Conservation (phyloP, 2,113 vertebrate genomes). For the Trichomycterus rosablanca region DNA sequence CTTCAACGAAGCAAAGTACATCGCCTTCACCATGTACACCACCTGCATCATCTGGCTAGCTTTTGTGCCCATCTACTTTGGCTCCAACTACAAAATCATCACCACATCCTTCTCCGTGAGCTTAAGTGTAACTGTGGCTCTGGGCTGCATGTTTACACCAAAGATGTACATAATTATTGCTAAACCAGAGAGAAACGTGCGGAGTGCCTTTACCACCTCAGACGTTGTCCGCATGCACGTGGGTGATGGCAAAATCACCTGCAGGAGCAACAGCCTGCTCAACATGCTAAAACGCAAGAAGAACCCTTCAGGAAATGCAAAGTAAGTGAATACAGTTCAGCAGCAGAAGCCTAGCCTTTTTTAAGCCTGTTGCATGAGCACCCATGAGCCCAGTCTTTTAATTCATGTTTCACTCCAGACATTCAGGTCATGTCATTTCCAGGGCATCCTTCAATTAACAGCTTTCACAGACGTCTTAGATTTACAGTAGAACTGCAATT, state of each 20-base stretch:
- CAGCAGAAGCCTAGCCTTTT: conserved; percentile 43
- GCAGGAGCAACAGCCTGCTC: conserved; percentile 89
- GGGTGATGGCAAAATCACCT: conserved; percentile 88
- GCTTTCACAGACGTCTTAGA: conserved; percentile 48
- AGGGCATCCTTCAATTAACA: conserved; percentile 61
- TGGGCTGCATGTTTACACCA: conserved; percentile 98
- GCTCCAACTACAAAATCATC: conserved; percentile 99
- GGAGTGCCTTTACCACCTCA: conserved; percentile 96
- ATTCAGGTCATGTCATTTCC: conserved; percentile 52
- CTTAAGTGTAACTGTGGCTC: conserved; percentile 91
- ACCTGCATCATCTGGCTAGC: conserved; percentile 98
- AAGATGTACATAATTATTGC: conserved; percentile 99
- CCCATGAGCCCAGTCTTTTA: conserved; percentile 43
- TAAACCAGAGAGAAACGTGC: conserved; percentile 93
- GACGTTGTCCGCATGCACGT: conserved; percentile 98
- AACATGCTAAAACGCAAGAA: conserved; percentile 98
- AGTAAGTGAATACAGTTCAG: conserved; percentile 67
- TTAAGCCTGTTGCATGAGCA: conserved; percentile 54
- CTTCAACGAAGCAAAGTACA: conserved; percentile 98
- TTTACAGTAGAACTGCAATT: conserved; percentile 49
- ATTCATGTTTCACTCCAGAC: conserved; percentile 48
- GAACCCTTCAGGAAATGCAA: conserved; percentile 79
- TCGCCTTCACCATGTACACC: conserved; percentile 99
- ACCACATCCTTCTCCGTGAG: conserved; percentile 97
- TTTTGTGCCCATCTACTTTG: conserved; percentile 97